Conservation (phyloP, 2,888 invertebrate genomes). For the Lacanobia wlatinum region DNA sequence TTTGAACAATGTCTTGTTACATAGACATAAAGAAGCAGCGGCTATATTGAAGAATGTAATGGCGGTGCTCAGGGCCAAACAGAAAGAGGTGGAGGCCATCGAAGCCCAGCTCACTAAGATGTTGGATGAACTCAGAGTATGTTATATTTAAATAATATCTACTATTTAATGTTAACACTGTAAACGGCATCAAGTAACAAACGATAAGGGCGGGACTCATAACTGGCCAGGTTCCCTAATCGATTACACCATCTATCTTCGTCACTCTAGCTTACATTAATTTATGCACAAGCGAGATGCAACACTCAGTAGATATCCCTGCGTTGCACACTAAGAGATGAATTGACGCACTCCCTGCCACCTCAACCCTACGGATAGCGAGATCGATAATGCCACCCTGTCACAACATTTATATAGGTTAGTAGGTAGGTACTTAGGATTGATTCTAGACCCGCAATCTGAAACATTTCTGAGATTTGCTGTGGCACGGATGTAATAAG, state of each 20-base stretch:
- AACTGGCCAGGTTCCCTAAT: not conserved
- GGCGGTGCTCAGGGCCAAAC: conserved; percentile 94
- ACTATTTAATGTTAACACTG: not conserved
- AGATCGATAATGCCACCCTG: not conserved
- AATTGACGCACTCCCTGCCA: not conserved
- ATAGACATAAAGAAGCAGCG: conserved; percentile 94
- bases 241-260: conserved; percentile 10
- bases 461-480: too few species aligned
- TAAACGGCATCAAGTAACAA: not conserved
- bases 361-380: not conserved
- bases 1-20: conserved; percentile 3
- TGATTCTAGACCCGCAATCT: not conserved
- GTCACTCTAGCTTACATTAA: conserved; percentile 3
- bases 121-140: conserved; percentile 93
- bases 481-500: not conserved
- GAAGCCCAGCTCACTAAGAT: conserved; percentile 95
- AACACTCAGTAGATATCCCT: conserved; percentile 7
- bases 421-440: not conserved
- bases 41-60: conserved; percentile 94
- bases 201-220: not conserved
- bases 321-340: conserved; percentile 12
- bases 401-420: conserved; percentile 1
- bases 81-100: conserved; percentile 95
- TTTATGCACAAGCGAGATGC: conserved; percentile 38
- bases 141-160: conserved; percentile 8